phyloP scores from a whole-genome alignment of 1,140 invertebrate genomes.

The Leptinotarsa defecta region DNA sequence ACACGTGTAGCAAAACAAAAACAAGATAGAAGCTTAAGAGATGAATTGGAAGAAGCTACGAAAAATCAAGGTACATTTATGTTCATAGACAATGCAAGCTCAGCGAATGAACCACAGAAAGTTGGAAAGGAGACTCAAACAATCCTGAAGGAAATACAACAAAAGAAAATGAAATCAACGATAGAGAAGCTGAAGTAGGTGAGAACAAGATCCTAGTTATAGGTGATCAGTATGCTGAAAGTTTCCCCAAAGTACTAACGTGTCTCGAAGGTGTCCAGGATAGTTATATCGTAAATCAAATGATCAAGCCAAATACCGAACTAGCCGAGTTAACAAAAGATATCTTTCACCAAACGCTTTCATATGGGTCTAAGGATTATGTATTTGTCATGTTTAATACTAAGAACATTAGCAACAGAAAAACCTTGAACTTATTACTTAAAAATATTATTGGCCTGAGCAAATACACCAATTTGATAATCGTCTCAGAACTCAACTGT shows the following conservation, averaged over 20 bases:
- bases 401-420: slow-evolving; percentile 3
- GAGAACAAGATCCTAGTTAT: slow-evolving; percentile 9
- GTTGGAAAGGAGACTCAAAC: no score
- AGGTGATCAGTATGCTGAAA: background rate
- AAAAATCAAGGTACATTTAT: background rate
- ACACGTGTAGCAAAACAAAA: background rate
- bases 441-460: background rate
- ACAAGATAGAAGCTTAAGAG: background rate
- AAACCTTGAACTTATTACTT: background rate
- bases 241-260: background rate
- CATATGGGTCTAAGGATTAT: background rate
- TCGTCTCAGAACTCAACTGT: no score
- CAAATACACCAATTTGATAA: no score
- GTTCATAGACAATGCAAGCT: no score
- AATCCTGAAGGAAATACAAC: background rate
- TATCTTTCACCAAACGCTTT: background rate
- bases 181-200: background rate
- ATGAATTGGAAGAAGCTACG: background rate
- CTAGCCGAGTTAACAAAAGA: background rate
- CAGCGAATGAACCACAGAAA: no score
- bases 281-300: slow-evolving; percentile 7
- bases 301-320: slow-evolving; percentile 11
- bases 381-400: slow-evolving; percentile 4
- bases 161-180: background rate
- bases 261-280: background rate